phyloP scores from a whole-genome alignment of 2,113 vertebrate genomes.

The Myotis davidii region DNA sequence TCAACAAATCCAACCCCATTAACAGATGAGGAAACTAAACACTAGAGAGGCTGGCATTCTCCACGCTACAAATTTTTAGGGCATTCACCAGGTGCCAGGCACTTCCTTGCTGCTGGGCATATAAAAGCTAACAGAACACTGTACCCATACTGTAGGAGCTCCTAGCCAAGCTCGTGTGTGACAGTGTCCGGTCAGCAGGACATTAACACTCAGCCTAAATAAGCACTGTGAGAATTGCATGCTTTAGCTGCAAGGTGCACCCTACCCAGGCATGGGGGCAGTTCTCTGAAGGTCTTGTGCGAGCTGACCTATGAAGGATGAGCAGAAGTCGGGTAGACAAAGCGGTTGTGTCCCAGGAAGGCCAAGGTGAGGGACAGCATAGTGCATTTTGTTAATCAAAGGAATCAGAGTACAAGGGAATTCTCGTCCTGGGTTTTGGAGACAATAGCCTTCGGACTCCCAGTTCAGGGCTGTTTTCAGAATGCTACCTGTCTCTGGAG shows the following conservation, averaged over 20 bases:
- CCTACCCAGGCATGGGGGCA: background rate
- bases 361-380: background rate
- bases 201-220: background rate
- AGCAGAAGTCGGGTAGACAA: background rate
- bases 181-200: background rate
- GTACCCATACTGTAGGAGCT: conserved; percentile 1
- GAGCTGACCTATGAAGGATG: background rate
- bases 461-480: background rate
- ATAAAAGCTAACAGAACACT: background rate
- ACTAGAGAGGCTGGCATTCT: background rate
- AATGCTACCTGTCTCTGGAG: background rate
- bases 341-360: background rate
- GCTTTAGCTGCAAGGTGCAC: background rate
- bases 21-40: background rate
- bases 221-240: background rate
- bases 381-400: background rate
- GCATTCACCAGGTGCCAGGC: conserved; percentile 59
- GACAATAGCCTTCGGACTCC: background rate
- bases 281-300: background rate
- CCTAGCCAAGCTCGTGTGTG: background rate
- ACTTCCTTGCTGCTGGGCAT: conserved; percentile 62
- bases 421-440: background rate
- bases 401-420: background rate
- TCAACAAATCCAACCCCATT: background rate
- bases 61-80: background rate